Base-by-base conservation (phyloP, 2,797 vertebrate species). In the Xiphophorus birchmanni region DNA sequence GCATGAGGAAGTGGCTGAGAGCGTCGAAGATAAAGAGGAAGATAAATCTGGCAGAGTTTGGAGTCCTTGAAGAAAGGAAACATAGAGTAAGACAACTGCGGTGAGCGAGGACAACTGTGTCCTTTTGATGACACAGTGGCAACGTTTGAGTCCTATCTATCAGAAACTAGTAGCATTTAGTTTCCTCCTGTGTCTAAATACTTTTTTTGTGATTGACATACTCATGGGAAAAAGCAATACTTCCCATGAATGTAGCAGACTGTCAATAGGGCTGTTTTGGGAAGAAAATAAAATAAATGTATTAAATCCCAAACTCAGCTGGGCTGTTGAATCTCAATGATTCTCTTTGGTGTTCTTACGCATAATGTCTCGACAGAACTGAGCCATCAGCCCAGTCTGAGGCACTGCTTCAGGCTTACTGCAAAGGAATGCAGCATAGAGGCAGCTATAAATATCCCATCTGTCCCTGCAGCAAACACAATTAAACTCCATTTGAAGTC, bases 271-370 rank as follows among this genome's bases (percentile, higher is more conserved):
- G 69, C 67, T 84, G 63, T 58, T 84, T 86, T 87, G 35, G 23
- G 35, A 76, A 80, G 44, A 81, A 80, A 85, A 48, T 35, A 81
- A 80, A 85, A 48, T 35, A 75, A 76, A 84, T 83, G 78, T 75
- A 84, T 75, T 60, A 92, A 90, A 90, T 84, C 87, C 89, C 82
- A 87, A 84, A 89, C 77, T 89, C 82, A 82, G 89, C 84, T 77
- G 78, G 77, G 81, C 89, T 92, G 82, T 89, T 92, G 92, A 92
- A 93, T 91, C 79, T 91, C 87, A 91, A 85, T 86, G 89, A 89
- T 87, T 89, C 87, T 91, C 86, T 81, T 91, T 86, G 88, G 86
- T 82, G 83, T 81, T 82, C 74, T 90, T 89, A 85, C 81, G 89
- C 45, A 79, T 80, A 87, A 79, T 76, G 75, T 83, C 88, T 86